Evolutionary conservation across 2,888 invertebrate species (phyloP).

Genomic region (Dusona sp.): DNA sequence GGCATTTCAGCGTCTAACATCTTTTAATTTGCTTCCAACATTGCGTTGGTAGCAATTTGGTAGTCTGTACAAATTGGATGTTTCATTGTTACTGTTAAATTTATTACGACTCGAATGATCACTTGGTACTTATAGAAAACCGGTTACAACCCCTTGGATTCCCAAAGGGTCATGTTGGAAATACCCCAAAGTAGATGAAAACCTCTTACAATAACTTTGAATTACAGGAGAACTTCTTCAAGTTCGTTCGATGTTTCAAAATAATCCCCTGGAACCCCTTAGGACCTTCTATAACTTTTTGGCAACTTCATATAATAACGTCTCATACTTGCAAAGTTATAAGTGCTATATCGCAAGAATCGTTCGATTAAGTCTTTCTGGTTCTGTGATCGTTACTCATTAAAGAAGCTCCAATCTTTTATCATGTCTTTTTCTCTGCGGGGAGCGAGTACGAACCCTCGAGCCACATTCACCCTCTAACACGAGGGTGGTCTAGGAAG

Average conservation of each 20-base stretch:
- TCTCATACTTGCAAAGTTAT: neutral
- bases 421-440: neutral
- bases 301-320: neutral
- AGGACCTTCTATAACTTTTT: neutral
- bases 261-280: neutral
- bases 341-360: neutral
- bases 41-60: neutral
- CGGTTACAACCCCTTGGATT: neutral
- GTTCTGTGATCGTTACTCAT: neutral
- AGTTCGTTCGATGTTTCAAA: neutral
- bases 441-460: neutral
- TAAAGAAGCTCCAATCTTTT: neutral
- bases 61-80: neutral
- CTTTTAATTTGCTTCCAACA: neutral
- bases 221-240: no score
- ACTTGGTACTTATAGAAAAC: neutral
- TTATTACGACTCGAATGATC: neutral
- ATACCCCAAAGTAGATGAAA: neutral
- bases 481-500: neutral
- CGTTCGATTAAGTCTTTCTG: neutral
- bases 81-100: neutral
- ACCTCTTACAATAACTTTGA: neutral
- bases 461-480: neutral
- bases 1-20: neutral
- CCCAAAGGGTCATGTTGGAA: neutral